These are phyloP conservation scores for Synergus laeviventris DNA, from an alignment of 2,888 invertebrate species.

Conservation along the genomic window DNA sequence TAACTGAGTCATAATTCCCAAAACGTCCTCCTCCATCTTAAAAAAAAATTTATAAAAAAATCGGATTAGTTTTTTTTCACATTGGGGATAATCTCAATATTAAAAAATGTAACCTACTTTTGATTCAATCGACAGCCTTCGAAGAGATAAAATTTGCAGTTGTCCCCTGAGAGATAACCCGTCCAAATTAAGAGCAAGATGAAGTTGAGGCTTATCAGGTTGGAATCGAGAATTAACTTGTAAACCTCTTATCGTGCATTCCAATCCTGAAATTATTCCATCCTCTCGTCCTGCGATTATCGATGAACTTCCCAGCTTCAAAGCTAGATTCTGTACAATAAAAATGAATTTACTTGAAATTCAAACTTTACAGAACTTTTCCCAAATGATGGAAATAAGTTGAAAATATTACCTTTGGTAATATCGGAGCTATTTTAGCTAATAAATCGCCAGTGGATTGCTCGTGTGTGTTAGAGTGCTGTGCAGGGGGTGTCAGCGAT, in stretches of 20 bases:
- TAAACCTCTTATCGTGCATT: slow-evolving; percentile 82
- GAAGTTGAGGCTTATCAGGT: slow-evolving; percentile 63
- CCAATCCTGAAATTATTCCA: slow-evolving; percentile 82
- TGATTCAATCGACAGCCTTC: slow-evolving; percentile 68
- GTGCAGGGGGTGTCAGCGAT: slow-evolving; percentile 60
- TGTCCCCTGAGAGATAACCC: slow-evolving; percentile 71
- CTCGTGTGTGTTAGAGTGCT: slow-evolving; percentile 55
- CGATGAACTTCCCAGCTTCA: slow-evolving; percentile 85
- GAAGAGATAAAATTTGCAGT: slow-evolving; percentile 69
- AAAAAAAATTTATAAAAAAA: slow-evolving; percentile 51
- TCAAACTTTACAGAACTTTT: background rate
- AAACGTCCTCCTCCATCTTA: slow-evolving; percentile 70
- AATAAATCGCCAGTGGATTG: slow-evolving; percentile 66
- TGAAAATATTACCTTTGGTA: slow-evolving; percentile 83
- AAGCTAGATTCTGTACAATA: slow-evolving; percentile 81
- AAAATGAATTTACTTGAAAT: slow-evolving; percentile 62
- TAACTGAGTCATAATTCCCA: slow-evolving; percentile 74
- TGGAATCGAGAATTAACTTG: slow-evolving; percentile 77
- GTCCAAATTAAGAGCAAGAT: slow-evolving; percentile 68
- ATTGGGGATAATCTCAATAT: background rate
- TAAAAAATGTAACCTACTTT: slow-evolving; percentile 59
- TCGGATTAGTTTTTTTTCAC: background rate
- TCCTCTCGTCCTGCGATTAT: slow-evolving; percentile 84
- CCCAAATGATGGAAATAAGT: slow-evolving; percentile 7
- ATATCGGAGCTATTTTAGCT: slow-evolving; percentile 83